Percentiles rank a stretch among this genome's conserved stretches.
These are phyloP conservation scores for Phalacrocorax aristotelis DNA, from an alignment of 2,113 vertebrate species.

Conservation along the genomic window DNA sequence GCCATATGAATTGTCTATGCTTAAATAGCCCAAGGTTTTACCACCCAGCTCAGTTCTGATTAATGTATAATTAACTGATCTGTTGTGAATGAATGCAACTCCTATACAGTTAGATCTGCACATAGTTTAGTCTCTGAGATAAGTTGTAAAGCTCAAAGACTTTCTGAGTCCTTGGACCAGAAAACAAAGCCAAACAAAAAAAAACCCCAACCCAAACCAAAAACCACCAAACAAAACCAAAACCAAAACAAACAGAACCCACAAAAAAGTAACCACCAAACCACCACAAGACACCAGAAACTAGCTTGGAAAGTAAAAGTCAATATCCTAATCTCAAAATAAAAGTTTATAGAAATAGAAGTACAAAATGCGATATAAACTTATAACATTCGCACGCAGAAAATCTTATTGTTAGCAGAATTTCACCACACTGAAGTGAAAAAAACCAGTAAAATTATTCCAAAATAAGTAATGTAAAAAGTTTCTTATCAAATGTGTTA, in stretches of 20 bases:
- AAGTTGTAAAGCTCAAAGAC: neutral
- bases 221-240: too few species aligned
- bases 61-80: neutral
- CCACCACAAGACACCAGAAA: neutral
- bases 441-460: neutral
- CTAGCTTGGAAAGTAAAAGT: neutral
- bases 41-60: neutral
- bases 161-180: neutral
- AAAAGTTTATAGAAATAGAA: neutral
- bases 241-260: too few species aligned
- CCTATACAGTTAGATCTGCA: neutral
- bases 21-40: neutral
- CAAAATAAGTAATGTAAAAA: neutral
- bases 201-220: too few species aligned
- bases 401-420: neutral
- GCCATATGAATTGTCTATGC: neutral
- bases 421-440: neutral
- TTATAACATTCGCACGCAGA: neutral
- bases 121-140: neutral
- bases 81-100: neutral
- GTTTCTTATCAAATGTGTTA: too few species aligned
- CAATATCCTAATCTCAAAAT: neutral
- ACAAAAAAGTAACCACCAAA: neutral
- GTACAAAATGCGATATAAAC: neutral
- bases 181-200: neutral